Base-by-base conservation (phyloP, 2,113 vertebrate species). In the Triplophysa rosa region DNA sequence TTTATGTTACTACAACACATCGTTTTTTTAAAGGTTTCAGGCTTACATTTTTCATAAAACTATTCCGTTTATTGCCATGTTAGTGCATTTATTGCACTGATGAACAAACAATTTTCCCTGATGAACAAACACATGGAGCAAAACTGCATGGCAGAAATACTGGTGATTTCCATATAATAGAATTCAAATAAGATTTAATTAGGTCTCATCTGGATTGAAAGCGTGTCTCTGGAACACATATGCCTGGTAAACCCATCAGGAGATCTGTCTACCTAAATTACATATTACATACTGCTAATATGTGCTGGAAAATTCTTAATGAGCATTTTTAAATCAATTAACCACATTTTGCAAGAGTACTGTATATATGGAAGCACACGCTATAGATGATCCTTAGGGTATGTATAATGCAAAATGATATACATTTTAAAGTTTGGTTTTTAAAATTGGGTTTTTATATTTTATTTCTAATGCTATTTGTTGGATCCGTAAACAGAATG, bases 121-220 rank as follows among this genome's bases (percentile, higher is more conserved):
- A 80, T 83, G 80, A 87, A 68, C 83, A 77, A 77, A 83, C 69
- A 82, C 82, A 81, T 78, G 77, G 80, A 33, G 77, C 72, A 81
- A 72, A 88, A 86, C 65, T 84, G 82, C 86, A 79, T 26, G 21
- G 67, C 71, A 85, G 80, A 85, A 83, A 77, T 86, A 37, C 33
- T 74, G 45, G 79, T 87, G 85, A 85, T 89, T 89, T 88, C 82
- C 68, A 78, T 89, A 82, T 89, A 90, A 91, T 89, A 89, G 82
- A 84, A 84, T 88, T 81, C 86, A 87, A 85, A 89, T 88, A 88
- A 86, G 59, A 87, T 89, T 89, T 87, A 89, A 90, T 89, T 86
- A 86, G 82, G 80, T 86, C 75, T 87, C 85, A 74, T 83, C 84
- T 82, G 63, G 70, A 83, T 84, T 71, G 66, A 81, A 87, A 83